phyloP scores from a whole-genome alignment of 1,140 invertebrate species.

The Heliothis virescens region DNA sequence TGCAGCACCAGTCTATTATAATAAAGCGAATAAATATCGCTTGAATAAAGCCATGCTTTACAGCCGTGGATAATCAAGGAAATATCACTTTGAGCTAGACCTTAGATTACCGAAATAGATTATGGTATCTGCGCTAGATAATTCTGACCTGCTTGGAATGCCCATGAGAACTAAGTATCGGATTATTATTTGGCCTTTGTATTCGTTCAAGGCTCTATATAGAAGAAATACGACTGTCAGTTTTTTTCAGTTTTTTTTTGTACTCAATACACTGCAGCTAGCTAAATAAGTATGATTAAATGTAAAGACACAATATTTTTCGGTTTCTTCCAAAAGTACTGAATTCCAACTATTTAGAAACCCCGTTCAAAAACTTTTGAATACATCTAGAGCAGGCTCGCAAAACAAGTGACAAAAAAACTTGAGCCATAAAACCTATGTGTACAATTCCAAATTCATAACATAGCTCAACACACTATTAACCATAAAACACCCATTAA shows the following conservation, averaged over 20 bases:
- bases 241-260: too few relatives aligned
- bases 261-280: too few relatives aligned
- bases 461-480: background rate
- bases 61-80: background rate
- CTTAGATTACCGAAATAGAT: constrained; percentile 14
- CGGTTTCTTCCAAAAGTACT: too few relatives aligned
- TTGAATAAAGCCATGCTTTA: background rate
- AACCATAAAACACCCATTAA: background rate
- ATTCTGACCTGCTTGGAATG: constrained; percentile 9
- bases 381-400: too few relatives aligned
- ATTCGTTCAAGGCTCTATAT: background rate
- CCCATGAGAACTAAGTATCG: constrained; percentile 14
- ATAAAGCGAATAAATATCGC: constrained; percentile 7
- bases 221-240: background rate
- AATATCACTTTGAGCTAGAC: constrained; percentile 25
- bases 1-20: constrained; percentile 41
- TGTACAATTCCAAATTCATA: too few relatives aligned
- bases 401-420: too few relatives aligned
- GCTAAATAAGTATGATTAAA: too few relatives aligned
- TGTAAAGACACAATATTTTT: too few relatives aligned
- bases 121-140: background rate
- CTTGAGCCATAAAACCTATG: too few relatives aligned
- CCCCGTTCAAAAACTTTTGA: too few relatives aligned
- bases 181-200: constrained; percentile 3
- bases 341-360: too few relatives aligned